Evolutionary conservation across 1,140 invertebrate species (phyloP).

Genomic region (Megathymus violae): DNA sequence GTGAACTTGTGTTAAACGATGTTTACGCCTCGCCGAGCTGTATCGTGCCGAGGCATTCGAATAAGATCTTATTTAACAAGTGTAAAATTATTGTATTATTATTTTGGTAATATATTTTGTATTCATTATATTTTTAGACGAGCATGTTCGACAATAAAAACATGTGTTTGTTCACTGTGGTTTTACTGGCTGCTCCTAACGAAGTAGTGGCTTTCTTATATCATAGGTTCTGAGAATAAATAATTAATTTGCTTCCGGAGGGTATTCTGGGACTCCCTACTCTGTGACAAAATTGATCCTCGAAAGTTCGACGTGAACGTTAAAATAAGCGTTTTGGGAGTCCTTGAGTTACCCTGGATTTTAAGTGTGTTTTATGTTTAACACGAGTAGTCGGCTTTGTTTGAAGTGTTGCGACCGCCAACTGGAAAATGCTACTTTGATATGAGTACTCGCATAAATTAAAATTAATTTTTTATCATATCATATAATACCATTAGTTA

Average conservation of each 20-base stretch:
- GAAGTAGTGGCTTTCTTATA: slow-evolving; percentile 43
- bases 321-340: slow-evolving; percentile 10
- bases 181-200: slow-evolving; percentile 77
- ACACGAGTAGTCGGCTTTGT: slow-evolving; percentile 38
- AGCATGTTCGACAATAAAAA: slow-evolving; percentile 75
- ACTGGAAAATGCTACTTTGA: slow-evolving; percentile 23
- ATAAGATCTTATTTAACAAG: slow-evolving; percentile 49
- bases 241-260: slow-evolving; percentile 20
- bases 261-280: slow-evolving; percentile 10
- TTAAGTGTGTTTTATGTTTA: slow-evolving; percentile 22
- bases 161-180: slow-evolving; percentile 79
- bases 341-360: slow-evolving; percentile 6
- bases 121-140: slow-evolving; percentile 69
- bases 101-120: slow-evolving; percentile 66
- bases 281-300: background rate
- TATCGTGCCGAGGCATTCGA: slow-evolving; percentile 41
- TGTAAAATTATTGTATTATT: slow-evolving; percentile 51
- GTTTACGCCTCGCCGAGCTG: slow-evolving; percentile 25
- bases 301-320: background rate
- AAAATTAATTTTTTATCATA: background rate
- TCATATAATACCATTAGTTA: no score
- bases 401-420: slow-evolving; percentile 43
- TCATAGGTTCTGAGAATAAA: background rate
- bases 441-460: slow-evolving; percentile 21
- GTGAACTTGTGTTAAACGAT: slow-evolving; percentile 4